Percentiles rank a stretch among this genome's conserved stretches.
phyloP scores from a whole-genome alignment of 2,113 vertebrate genomes.

The Brachyhypopomus occidentalis region DNA sequence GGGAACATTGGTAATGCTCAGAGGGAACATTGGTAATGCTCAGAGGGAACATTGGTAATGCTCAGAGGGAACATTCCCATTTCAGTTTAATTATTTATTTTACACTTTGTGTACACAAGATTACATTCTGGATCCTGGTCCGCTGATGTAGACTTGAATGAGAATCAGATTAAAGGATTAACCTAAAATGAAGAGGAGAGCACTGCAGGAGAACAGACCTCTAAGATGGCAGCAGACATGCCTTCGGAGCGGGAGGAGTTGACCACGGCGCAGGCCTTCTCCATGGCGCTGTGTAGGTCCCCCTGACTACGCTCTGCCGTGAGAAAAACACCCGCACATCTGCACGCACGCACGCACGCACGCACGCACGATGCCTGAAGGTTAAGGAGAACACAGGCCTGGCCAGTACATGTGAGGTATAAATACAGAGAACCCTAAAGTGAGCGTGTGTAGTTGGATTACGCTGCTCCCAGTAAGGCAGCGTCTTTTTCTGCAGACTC shows the following conservation, averaged over 20 bases:
- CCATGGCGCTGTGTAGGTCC: constrained; percentile 85
- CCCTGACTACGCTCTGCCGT: constrained; percentile 78
- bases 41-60: constrained; percentile 51
- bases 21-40: constrained; percentile 42
- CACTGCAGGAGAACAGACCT: constrained; percentile 72
- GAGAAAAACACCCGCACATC: constrained; percentile 82
- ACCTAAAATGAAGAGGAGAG: constrained; percentile 24
- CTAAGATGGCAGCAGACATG: constrained; percentile 93
- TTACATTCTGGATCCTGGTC: too few species aligned
- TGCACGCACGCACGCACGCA: constrained; percentile 57
- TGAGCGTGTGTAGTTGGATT: background rate
- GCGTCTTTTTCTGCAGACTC: background rate
- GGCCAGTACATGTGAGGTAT: too few species aligned
- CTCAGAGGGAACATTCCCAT: constrained; percentile 38
- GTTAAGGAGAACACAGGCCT: too few species aligned
- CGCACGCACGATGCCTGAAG: background rate
- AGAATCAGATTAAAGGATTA: too few species aligned
- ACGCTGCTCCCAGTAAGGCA: background rate
- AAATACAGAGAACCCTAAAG: too few species aligned
- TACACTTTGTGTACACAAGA: too few species aligned
- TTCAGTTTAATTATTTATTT: too few species aligned
- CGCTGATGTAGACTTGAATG: too few species aligned
- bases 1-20: constrained; percentile 33
- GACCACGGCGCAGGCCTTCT: constrained; percentile 81
- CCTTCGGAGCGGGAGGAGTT: constrained; percentile 94